Base-by-base conservation (phyloP, 2,797 vertebrate genomes). In the Syndactyla subalaris region DNA sequence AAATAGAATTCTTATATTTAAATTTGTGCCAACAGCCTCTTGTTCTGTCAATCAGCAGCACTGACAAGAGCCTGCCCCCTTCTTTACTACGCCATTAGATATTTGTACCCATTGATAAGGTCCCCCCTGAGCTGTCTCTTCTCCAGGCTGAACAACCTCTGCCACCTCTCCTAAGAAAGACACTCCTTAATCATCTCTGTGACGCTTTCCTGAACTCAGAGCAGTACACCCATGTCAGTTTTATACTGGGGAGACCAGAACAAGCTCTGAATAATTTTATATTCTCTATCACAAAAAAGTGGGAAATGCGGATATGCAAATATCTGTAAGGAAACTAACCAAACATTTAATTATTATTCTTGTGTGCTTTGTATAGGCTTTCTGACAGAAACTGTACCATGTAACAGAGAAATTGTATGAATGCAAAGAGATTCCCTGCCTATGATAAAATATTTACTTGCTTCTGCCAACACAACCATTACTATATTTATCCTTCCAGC, bases 401-500 rank as follows among this genome's bases (percentile, higher is more conserved):
- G 14, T 59, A 93, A 75, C 65, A 92, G 59, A 89, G 74, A 89
- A 85, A 73, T 6, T 27, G 20, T 15, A 67, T 41, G 66, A 92
- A 86, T 36, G 55, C 54, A 80, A 68, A 93, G 51, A 89, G 55
- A 91, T 90, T 91, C 70, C 55, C 71, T 66, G 48, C 51, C 55
- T 88, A 55, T 71, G n/a, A 88, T 85, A 93, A 94, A 96, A 88
- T 77, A 94, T 85, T 92, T 88, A 86, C 71, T 86, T 81, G 70
- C 36, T 30, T 92, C 67, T 95, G 67, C 80, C 88, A 90, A 87
- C 62, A 91, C 27, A 87, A 46, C 61, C 71, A 45, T 92, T 94
- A 82, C 85, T 94, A 34, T 82, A 94, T 94, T 93, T 96, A 95
- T 89, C 74, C 83, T 89, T 73, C 63, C 67, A 94, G 66, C 55